phyloP scores from a whole-genome alignment of 2,797 vertebrate genomes.

The Arnoldichthys spilopterus region DNA sequence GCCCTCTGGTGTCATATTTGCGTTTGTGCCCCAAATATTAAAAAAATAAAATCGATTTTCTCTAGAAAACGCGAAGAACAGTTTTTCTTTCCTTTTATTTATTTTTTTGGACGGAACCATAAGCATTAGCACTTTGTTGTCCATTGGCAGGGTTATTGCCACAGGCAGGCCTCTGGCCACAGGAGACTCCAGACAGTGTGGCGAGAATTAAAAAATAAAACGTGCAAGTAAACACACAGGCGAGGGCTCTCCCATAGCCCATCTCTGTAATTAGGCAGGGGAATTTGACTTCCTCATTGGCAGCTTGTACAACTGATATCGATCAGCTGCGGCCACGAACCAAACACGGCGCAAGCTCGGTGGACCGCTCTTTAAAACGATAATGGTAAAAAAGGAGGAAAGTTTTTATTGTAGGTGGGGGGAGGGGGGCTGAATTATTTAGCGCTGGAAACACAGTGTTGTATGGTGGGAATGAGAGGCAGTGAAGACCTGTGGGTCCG shows the following conservation, averaged over 20 bases:
- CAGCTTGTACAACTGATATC: slow-evolving; percentile 54
- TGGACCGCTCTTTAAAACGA: slow-evolving; percentile 47
- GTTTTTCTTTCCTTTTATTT: neutral
- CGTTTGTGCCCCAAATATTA: slow-evolving; percentile 28
- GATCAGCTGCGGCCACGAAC: slow-evolving; percentile 51
- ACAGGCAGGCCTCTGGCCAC: slow-evolving; percentile 44
- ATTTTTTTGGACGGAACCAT: slow-evolving; percentile 35
- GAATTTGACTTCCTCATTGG: slow-evolving; percentile 51
- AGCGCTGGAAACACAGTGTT: slow-evolving; percentile 37
- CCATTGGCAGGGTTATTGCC: slow-evolving; percentile 45
- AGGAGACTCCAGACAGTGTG: slow-evolving; percentile 29
- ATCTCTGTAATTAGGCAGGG: slow-evolving; percentile 53
- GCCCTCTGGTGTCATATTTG: slow-evolving; percentile 35
- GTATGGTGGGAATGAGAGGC: slow-evolving; percentile 38
- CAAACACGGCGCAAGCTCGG: slow-evolving; percentile 35
- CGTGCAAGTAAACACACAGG: slow-evolving; percentile 41
- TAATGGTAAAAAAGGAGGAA: slow-evolving; percentile 38
- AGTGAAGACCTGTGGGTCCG: slow-evolving; percentile 51
- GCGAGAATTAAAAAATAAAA: slow-evolving; percentile 52
- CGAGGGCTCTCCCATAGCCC: slow-evolving; percentile 43
- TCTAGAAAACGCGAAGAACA: slow-evolving; percentile 47
- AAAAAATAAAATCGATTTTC: slow-evolving; percentile 44
- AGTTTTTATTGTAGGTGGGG: slow-evolving; percentile 26
- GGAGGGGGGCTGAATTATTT: slow-evolving; percentile 50
- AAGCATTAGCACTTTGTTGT: slow-evolving; percentile 35